Conservation (phyloP, 2,113 vertebrate genomes). For the Ceyx cyanopectus region DNA sequence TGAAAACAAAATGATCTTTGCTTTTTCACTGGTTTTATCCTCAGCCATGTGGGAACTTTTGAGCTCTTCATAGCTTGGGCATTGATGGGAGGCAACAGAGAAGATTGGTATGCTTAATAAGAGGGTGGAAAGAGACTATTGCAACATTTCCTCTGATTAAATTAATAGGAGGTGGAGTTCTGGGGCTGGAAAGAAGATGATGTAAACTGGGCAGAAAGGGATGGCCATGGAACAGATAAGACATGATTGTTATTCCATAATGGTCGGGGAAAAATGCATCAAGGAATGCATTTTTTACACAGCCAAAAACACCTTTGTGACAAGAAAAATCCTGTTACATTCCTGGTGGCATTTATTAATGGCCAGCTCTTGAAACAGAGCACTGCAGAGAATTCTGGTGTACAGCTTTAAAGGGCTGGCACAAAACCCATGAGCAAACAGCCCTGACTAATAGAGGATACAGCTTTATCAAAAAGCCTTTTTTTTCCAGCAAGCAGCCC, state of each 20-base stretch:
- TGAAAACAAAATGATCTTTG: not conserved
- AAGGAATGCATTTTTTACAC: slow-evolving; percentile 15
- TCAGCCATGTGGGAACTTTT: not conserved
- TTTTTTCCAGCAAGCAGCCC: not conserved
- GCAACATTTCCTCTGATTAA: not conserved
- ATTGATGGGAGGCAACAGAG: not conserved
- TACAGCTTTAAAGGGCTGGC: slow-evolving; percentile 18
- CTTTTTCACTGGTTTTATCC: not conserved
- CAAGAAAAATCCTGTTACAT: not conserved
- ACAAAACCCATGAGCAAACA: not conserved
- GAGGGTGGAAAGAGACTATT: not conserved
- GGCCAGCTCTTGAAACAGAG: not conserved
- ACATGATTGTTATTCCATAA: not conserved
- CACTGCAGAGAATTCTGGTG: not conserved
- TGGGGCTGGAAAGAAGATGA: not conserved
- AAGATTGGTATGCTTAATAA: not conserved
- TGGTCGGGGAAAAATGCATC: not conserved
- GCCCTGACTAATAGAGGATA: not conserved
- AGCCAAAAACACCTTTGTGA: not conserved
- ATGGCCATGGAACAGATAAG: not conserved
- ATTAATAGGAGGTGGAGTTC: not conserved
- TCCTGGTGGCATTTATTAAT: not conserved
- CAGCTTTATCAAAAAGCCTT: not conserved
- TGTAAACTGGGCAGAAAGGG: not conserved
- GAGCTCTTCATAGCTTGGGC: not conserved